Conservation (phyloP, 1,140 invertebrate species). For the Cyclina sinensis region DNA sequence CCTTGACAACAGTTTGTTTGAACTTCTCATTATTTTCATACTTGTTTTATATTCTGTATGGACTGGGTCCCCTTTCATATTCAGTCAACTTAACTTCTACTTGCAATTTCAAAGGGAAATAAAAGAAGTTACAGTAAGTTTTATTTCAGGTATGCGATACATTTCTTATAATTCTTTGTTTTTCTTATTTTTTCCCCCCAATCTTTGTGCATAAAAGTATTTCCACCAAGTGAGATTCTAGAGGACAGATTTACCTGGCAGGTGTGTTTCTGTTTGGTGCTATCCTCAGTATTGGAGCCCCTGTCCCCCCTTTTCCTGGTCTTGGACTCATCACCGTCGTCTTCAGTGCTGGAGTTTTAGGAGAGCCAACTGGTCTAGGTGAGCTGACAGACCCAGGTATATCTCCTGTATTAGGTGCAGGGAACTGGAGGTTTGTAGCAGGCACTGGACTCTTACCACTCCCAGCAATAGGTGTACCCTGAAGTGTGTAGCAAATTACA, state of each 20-base stretch:
- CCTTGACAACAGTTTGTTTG: too few species aligned
- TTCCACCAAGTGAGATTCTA: too few species aligned
- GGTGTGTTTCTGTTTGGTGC: constrained; percentile 26
- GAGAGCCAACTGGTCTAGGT: neutral
- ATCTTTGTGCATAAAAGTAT: too few species aligned
- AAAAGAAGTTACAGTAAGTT: too few species aligned
- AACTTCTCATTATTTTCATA: too few species aligned
- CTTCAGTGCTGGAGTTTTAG: constrained; percentile 28
- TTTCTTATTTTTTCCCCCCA: too few species aligned
- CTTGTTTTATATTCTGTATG: too few species aligned
- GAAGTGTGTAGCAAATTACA: neutral
- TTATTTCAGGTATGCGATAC: too few species aligned
- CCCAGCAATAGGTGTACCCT: neutral
- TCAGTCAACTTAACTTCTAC: too few species aligned
- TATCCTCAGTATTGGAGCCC: constrained; percentile 26
- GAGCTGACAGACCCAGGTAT: neutral
- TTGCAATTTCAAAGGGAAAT: too few species aligned
- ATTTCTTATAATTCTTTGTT: too few species aligned
- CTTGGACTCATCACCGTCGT: neutral
- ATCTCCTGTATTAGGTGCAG: neutral
- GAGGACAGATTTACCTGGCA: constrained; percentile 9
- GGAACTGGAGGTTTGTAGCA: neutral
- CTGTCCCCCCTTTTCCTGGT: neutral
- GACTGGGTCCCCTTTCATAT: too few species aligned
- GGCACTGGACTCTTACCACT: neutral